Evolutionary conservation across 2,888 invertebrate genomes (phyloP), one percentile per base, ranked within the genome.

Genomic region (Ennomos fuscantarius): DNA sequence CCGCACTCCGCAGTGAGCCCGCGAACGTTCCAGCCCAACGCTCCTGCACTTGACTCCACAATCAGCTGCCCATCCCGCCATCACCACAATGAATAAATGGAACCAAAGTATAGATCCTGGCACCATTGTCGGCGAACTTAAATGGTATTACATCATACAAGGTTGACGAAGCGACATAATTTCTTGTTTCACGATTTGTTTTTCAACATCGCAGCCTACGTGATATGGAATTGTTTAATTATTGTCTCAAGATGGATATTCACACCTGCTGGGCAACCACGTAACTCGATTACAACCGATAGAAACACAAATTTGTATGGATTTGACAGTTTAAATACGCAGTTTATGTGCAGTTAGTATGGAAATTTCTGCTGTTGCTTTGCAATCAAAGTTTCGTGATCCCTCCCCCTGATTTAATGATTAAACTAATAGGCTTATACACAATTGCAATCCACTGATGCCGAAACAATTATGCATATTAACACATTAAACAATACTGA

Each of bases 11-110:
- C 81, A 81, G 84, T 89, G 89, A 86, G 79, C 73, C 69, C 68
- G 67, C 63, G 64, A 66, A 66, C 84, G 91, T 91, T 91, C 89
- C 91, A 88, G 85, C 66, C 87, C 79, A 81, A 69, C 78, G 89
- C 77, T 84, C 88, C 87, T 87, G 86, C 89, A 89, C 90, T 88
- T 89, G 89, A 90, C 87, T 89, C 84, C 76, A 73, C 72, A 65
- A 67, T 67, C 61, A 76, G 42, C 78, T 78, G 80, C 88, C 89
- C 89, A 88, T 82, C 86, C 86, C 78, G 77, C 54, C 66, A 63
- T 57, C 59, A 53, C 67, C 69, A 88, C 86, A 90, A 88, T 86
- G 72, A 72, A 65, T 82, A 81, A 84, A 85, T 87, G 75, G 84
- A 83, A 73, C 84, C 81, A 72, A 75, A 31, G 47, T 67, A 74